Percentiles rank a stretch among this genome's conserved stretches.
These are phyloP conservation scores for Drepana falcataria DNA, from an alignment of 2,888 invertebrate species.

Conservation along the genomic window DNA sequence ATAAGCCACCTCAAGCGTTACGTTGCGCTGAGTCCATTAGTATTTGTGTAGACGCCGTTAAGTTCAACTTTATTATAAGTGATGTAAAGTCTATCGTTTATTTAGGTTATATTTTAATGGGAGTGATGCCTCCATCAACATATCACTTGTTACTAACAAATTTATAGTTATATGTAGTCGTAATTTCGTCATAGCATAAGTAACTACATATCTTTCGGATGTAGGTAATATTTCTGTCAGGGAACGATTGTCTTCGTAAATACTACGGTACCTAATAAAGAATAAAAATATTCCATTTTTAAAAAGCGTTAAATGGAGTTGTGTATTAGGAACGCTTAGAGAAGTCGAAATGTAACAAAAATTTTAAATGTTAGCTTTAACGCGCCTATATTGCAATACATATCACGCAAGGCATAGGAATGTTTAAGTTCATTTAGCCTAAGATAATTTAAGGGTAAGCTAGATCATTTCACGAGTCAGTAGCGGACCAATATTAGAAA, in stretches of 20 bases:
- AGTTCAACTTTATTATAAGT: slow-evolving; percentile 55
- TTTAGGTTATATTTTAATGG: slow-evolving; percentile 60
- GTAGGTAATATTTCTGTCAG: slow-evolving; percentile 45
- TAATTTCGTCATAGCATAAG: slow-evolving; percentile 70
- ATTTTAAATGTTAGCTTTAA: slow-evolving; percentile 53
- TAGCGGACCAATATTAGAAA: slow-evolving; percentile 80
- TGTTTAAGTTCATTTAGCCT: slow-evolving; percentile 70
- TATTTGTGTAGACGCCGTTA: slow-evolving; percentile 48
- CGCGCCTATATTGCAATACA: slow-evolving; percentile 74
- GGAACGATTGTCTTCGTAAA: slow-evolving; percentile 38
- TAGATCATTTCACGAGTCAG: slow-evolving; percentile 74
- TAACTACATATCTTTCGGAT: slow-evolving; percentile 61
- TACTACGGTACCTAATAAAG: slow-evolving; percentile 21
- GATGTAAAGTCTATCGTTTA: slow-evolving; percentile 53
- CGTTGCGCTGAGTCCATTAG: slow-evolving; percentile 65
- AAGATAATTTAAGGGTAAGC: slow-evolving; percentile 62
- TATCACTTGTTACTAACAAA: slow-evolving; percentile 78
- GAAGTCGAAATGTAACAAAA: slow-evolving; percentile 29
- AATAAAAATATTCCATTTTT: slow-evolving; percentile 28
- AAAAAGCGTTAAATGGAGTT: slow-evolving; percentile 22
- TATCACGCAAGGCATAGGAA: slow-evolving; percentile 76
- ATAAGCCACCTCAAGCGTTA: slow-evolving; percentile 70
- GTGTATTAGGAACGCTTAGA: slow-evolving; percentile 33
- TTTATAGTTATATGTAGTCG: slow-evolving; percentile 62
- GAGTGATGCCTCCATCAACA: slow-evolving; percentile 74